These are phyloP conservation scores for Lagria hirta DNA, from an alignment of 2,888 invertebrate species.

Conservation along the genomic window DNA sequence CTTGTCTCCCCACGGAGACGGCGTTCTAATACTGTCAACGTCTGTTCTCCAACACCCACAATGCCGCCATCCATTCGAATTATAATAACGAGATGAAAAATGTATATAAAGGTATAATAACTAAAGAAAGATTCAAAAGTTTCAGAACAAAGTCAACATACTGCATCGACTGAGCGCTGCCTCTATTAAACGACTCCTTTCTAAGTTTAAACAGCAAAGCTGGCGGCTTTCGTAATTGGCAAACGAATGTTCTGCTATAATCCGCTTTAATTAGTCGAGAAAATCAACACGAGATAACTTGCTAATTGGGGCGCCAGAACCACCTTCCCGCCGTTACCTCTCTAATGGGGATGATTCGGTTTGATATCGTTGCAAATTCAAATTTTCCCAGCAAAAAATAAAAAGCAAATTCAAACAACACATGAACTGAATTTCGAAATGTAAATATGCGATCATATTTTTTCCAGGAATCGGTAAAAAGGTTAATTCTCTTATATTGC, in stretches of 20 bases:
- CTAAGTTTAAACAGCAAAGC: slow-evolving; percentile 20
- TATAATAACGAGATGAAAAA: slow-evolving; percentile 15
- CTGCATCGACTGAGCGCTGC: slow-evolving; percentile 2
- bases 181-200: slow-evolving; percentile 10
- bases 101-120: slow-evolving; percentile 2
- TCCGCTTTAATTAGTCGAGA: slow-evolving; percentile 49
- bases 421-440: no score
- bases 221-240: slow-evolving; percentile 27
- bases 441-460: no score
- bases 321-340: slow-evolving; percentile 4
- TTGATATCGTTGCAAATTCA: no score
- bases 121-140: neutral
- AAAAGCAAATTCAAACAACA: no score
- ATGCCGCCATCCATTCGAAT: neutral
- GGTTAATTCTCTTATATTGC: no score
- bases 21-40: neutral
- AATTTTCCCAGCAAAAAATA: no score
- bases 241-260: slow-evolving; percentile 41
- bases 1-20: slow-evolving; percentile 2
- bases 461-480: no score
- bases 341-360: no score
- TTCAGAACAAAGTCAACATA: slow-evolving; percentile 18
- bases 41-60: neutral
- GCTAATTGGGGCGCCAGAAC: slow-evolving; percentile 28
- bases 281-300: slow-evolving; percentile 47